Evolutionary conservation across 2,888 invertebrate species (phyloP).

Genomic region (Thereva nobilitata): DNA sequence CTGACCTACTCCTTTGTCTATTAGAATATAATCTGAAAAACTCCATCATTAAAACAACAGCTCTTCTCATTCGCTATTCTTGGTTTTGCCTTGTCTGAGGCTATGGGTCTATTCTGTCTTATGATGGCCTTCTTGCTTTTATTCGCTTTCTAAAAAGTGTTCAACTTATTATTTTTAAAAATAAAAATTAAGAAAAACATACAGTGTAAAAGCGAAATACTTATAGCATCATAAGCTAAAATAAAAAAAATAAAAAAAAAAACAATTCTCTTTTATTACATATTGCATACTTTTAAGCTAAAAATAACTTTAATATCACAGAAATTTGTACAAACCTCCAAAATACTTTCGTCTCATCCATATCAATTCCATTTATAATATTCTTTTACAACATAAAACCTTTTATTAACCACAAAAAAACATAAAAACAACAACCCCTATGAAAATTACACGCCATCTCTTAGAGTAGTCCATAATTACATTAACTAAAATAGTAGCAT

Average conservation of each 20-base stretch:
- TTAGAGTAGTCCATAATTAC: neutral
- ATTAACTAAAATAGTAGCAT: slow-evolving; percentile 8
- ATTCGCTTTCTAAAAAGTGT: slow-evolving; percentile 65
- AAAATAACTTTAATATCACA: too few relatives aligned
- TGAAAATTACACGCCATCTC: neutral
- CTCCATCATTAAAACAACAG: slow-evolving; percentile 90
- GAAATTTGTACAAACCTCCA: too few relatives aligned
- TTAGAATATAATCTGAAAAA: too few relatives aligned
- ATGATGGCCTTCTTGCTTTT: slow-evolving; percentile 91
- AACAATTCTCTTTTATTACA: too few relatives aligned
- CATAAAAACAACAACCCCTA: too few relatives aligned
- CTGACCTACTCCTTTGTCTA: too few relatives aligned
- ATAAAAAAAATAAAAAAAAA: neutral
- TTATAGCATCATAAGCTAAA: slow-evolving; percentile 28
- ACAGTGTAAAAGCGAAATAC: neutral
- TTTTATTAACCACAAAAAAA: neutral
- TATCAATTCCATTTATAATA: too few relatives aligned
- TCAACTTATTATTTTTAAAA: slow-evolving; percentile 13
- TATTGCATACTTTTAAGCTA: too few relatives aligned
- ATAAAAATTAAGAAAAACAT: slow-evolving; percentile 30
- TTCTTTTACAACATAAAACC: too few relatives aligned
- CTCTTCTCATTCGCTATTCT: slow-evolving; percentile 97
- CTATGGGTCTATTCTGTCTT: slow-evolving; percentile 98
- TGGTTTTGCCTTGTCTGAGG: slow-evolving; percentile 97
- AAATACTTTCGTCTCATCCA: too few relatives aligned